phyloP scores from a whole-genome alignment of 2,797 vertebrate species.

The Selene dorsalis region DNA sequence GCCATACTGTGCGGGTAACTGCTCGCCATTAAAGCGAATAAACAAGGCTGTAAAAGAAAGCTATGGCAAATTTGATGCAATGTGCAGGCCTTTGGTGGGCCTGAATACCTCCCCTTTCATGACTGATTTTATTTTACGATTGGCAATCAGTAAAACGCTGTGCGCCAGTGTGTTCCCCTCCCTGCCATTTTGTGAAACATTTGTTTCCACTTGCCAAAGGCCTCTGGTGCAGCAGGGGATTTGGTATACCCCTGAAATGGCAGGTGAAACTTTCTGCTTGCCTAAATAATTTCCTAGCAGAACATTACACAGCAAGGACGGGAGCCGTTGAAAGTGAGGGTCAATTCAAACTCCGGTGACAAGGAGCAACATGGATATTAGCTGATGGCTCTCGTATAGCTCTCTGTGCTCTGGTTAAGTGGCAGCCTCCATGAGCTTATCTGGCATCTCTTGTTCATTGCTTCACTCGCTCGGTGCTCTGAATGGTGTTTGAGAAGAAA shows the following conservation, averaged over 20 bases:
- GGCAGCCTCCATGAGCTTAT: slow-evolving; percentile 69
- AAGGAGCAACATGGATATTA: slow-evolving; percentile 70
- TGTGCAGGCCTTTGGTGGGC: slow-evolving; percentile 69
- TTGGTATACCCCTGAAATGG: slow-evolving; percentile 81
- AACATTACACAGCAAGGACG: slow-evolving; percentile 79
- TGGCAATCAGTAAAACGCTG: slow-evolving; percentile 88
- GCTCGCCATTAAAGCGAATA: slow-evolving; percentile 80
- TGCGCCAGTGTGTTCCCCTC: slow-evolving; percentile 87
- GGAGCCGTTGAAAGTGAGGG: slow-evolving; percentile 58
- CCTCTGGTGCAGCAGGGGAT: slow-evolving; percentile 80
- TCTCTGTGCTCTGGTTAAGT: slow-evolving; percentile 59
- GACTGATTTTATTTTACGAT: slow-evolving; percentile 89
- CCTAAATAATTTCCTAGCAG: slow-evolving; percentile 86
- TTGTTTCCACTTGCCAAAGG: slow-evolving; percentile 84
- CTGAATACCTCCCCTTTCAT: slow-evolving; percentile 86
- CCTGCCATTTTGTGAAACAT: slow-evolving; percentile 86
- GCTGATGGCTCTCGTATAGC: slow-evolving; percentile 48
- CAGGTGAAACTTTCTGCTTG: slow-evolving; percentile 85
- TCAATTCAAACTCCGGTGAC: slow-evolving; percentile 72
- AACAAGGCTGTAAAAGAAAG: slow-evolving; percentile 80
- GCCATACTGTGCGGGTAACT: slow-evolving; percentile 82
- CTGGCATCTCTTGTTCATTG: slow-evolving; percentile 60
- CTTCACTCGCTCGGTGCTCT: slow-evolving; percentile 48
- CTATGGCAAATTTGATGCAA: slow-evolving; percentile 76
- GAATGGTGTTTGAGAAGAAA: slow-evolving; percentile 47